Base-by-base conservation (phyloP, 2,113 vertebrate genomes). In the Pandion haliaetus region DNA sequence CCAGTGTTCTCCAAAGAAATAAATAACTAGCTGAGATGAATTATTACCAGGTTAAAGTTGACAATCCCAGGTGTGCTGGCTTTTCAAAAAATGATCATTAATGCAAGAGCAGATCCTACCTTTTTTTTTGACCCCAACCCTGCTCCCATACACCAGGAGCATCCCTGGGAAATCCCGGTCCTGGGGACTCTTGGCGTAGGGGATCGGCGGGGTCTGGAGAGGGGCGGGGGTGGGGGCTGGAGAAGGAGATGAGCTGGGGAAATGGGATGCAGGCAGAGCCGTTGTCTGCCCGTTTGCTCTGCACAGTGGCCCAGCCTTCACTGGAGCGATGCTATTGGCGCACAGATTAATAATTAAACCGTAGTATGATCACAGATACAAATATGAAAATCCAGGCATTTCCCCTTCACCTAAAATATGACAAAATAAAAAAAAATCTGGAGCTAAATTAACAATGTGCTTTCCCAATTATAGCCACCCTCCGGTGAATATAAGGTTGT, bases 401-500 rank as follows among this genome's bases (percentile, higher is more conserved):
- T 45, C 54, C 67, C 90, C 36, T 73, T 91, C 52, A 40, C 83
- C 81, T 62, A 67, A 94, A 91, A 97, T 74, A 83, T 8, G 23
- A 76, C 77, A 66, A 92, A 87, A 79, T 44, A n/a, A 57, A 90
- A 76, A 45, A 58, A 66, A 59, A 82, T 26, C 66, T 38, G 71
- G 77, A 82, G 94, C 96, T 94, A 96, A 97, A 97, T 97, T 94
- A 97, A 97, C 93, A 26, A 63, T 50, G 94, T 73, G 96, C 96
- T 96, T 86, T 82, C 94, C 83, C 96, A 94, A 89, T 97, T 96
- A 97, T 47, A 97, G 92, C 82, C 95, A 91, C 93, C 91, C 96
- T 96, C 91, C 11, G 5, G 94, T 97, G 96, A 96, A 88, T 93
- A 74, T n/a, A 45, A 93, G 80, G 97, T 98, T 98, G 96, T 84